Percentiles rank a stretch among this genome's conserved stretches.
Evolutionary conservation across 1,140 invertebrate genomes (phyloP).

Genomic region (Drosophila yakuba): DNA sequence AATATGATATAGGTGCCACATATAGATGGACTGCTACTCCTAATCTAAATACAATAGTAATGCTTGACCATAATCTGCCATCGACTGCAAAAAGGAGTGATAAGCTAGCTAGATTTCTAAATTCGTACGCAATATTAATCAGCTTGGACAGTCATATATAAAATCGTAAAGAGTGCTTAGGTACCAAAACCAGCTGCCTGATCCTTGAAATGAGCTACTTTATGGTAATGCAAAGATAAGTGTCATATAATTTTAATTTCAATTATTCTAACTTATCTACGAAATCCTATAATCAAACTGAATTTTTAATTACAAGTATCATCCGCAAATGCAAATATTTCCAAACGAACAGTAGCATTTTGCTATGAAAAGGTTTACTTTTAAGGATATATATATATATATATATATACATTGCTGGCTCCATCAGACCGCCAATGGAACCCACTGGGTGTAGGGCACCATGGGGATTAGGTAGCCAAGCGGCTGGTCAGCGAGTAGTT

Average conservation of each 20-base stretch:
- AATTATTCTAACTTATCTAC: too few species aligned
- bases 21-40: slow-evolving; percentile 10
- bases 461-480: not conserved
- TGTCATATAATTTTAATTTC: too few species aligned
- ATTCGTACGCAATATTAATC: slow-evolving; percentile 46
- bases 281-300: not conserved
- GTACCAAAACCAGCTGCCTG: not conserved
- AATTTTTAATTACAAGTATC: not conserved
- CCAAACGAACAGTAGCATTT: too few species aligned
- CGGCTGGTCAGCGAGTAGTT: slow-evolving; percentile 10
- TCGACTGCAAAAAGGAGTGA: slow-evolving; percentile 17
- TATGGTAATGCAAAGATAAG: not conserved
- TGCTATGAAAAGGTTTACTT: too few species aligned
- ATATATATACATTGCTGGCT: not conserved
- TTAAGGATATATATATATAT: too few species aligned
- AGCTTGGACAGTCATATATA: slow-evolving; percentile 19
- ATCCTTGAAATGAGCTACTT: slow-evolving; percentile 4
- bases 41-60: slow-evolving; percentile 47
- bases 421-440: slow-evolving; percentile 2
- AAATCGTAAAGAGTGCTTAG: slow-evolving; percentile 11
- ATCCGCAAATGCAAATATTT: too few species aligned
- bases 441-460: slow-evolving; percentile 22
- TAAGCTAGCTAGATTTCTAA: slow-evolving; percentile 40
- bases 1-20: slow-evolving; percentile 1
- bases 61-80: slow-evolving; percentile 42